These are phyloP conservation scores for Drosophila algonquin DNA, from an alignment of 2,888 invertebrate species.

Conservation along the genomic window DNA sequence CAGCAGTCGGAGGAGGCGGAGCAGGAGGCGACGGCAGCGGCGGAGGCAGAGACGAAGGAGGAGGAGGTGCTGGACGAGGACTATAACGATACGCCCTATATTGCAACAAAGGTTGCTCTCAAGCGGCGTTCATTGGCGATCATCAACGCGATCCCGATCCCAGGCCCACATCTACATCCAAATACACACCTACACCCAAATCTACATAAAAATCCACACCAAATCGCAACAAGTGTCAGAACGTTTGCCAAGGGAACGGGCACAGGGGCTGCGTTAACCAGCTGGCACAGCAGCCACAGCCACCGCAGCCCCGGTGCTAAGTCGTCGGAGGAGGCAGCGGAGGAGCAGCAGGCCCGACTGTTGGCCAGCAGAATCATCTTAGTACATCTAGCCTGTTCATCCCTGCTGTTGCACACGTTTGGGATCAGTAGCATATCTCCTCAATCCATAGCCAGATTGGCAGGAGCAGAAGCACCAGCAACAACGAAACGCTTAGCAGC, in stretches of 20 bases:
- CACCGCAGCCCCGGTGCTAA: constrained; percentile 77
- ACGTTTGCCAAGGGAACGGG: constrained; percentile 64
- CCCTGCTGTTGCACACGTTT: constrained; percentile 42
- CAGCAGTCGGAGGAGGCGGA: constrained; percentile 34
- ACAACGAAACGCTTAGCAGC: constrained; percentile 40
- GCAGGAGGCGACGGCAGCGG: constrained; percentile 22
- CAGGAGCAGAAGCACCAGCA: constrained; percentile 40
- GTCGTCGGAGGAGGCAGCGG: constrained; percentile 37
- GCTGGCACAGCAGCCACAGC: constrained; percentile 79
- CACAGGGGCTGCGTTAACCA: constrained; percentile 78
- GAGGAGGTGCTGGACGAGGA: constrained; percentile 18
- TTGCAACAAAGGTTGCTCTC: constrained; percentile 58
- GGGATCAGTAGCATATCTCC: constrained; percentile 54
- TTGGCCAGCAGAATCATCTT: not conserved
- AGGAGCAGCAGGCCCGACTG: constrained; percentile 13
- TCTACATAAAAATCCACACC: constrained; percentile 39
- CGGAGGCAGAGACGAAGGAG: not conserved
- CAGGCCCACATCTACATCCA: constrained; percentile 2
- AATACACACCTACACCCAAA: constrained; percentile 17
- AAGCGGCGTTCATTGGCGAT: constrained; percentile 23
- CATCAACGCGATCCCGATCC: constrained; percentile 2
- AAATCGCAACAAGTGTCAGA: constrained; percentile 44
- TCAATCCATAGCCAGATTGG: constrained; percentile 59
- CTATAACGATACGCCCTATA: constrained; percentile 52
- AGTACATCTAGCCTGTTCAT: constrained; percentile 36